phyloP scores from a whole-genome alignment of 1,140 invertebrate genomes.

The Colletes gigas region DNA sequence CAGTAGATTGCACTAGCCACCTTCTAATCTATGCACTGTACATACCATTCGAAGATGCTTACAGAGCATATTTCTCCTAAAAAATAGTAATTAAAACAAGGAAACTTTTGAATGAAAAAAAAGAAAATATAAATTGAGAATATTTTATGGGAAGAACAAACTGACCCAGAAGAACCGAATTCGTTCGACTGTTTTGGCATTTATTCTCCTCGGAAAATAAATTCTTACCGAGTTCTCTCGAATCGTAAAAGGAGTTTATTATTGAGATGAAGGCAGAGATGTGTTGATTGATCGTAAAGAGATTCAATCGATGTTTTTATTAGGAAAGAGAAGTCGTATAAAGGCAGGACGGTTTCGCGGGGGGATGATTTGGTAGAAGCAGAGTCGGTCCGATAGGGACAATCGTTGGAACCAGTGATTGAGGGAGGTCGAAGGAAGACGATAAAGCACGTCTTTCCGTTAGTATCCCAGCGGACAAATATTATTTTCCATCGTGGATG shows the following conservation, averaged over 20 bases:
- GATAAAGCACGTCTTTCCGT: constrained; percentile 47
- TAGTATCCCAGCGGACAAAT: constrained; percentile 57
- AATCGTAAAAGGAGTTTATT: background rate
- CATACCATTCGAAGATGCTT: too few species aligned
- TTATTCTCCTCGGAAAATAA: background rate
- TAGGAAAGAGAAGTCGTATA: background rate
- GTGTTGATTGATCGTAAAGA: background rate
- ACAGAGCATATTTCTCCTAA: too few species aligned
- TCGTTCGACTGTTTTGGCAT: too few species aligned
- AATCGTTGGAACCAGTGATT: constrained; percentile 29
- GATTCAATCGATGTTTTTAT: background rate
- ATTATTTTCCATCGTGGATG: constrained; percentile 65
- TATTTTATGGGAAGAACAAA: background rate
- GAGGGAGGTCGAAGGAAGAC: constrained; percentile 8
- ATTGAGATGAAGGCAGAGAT: background rate
- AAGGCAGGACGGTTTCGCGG: background rate
- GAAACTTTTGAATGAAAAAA: too few species aligned
- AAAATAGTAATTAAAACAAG: too few species aligned
- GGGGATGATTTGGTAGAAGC: constrained; percentile 3
- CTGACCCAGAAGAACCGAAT: too few species aligned
- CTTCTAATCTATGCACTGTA: too few species aligned
- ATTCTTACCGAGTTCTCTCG: background rate
- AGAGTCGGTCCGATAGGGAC: constrained; percentile 38
- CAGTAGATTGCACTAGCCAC: too few species aligned
- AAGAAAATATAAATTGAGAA: too few species aligned